Percentiles rank a stretch among this genome's conserved stretches.
phyloP scores from a whole-genome alignment of 1,140 invertebrate species.

The Camponotus floridanus region DNA sequence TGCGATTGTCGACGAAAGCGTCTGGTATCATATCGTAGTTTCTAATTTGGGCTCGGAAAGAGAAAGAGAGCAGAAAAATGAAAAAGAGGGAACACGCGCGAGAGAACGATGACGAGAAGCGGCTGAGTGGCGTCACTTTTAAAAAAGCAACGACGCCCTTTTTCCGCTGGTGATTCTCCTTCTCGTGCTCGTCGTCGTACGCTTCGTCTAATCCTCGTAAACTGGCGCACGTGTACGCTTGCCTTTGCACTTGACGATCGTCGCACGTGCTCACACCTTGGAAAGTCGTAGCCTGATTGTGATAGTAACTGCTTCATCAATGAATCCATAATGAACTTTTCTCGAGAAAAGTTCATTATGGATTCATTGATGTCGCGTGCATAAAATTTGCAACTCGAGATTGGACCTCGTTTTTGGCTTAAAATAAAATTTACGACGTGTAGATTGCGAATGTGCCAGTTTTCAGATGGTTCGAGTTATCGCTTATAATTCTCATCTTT shows the following conservation, averaged over 20 bases:
- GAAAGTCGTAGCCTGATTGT: not conserved
- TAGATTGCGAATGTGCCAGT: no score
- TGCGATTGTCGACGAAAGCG: not conserved
- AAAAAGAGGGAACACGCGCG: no score
- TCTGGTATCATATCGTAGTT: not conserved
- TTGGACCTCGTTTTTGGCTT: no score
- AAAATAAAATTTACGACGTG: no score
- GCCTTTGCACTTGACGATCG: not conserved
- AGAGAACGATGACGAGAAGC: conserved; percentile 14
- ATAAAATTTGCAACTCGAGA: not conserved
- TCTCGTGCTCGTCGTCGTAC: conserved; percentile 4
- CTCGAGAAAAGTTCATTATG: no score
- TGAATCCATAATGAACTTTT: conserved; percentile 40
- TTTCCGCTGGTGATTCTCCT: conserved; percentile 10
- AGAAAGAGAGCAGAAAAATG: not conserved
- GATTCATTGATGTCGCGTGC: conserved; percentile 3
- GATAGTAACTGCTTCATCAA: conserved; percentile 13
- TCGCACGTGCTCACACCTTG: conserved; percentile 27
- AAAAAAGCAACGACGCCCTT: conserved; percentile 25
- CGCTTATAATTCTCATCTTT: no score
- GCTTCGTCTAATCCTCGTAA: conserved; percentile 29
- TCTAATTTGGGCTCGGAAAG: conserved; percentile 28
- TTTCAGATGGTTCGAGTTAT: no score
- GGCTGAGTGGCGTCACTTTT: conserved; percentile 21
- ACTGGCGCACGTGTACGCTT: conserved; percentile 11